phyloP scores from a whole-genome alignment of 2,113 vertebrate genomes.

The Strix uralensis region DNA sequence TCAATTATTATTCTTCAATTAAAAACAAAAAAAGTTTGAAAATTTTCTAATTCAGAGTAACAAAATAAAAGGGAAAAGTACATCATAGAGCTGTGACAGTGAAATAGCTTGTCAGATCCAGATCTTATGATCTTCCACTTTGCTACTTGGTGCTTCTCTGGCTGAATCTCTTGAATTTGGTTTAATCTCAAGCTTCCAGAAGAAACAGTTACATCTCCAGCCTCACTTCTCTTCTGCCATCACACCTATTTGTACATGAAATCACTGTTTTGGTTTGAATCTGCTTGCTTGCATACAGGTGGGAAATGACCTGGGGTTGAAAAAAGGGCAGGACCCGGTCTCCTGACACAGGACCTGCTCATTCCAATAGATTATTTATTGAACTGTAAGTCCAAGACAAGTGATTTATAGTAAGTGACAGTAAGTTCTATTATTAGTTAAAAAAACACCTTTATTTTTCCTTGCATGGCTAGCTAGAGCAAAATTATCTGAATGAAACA shows the following conservation, averaged over 20 bases:
- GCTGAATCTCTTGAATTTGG: not conserved
- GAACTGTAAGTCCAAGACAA: not conserved
- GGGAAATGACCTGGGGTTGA: not conserved
- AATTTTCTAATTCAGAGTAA: not conserved
- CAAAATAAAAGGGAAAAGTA: not conserved
- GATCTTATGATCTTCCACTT: not conserved
- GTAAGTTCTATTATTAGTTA: not conserved
- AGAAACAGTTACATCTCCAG: not conserved
- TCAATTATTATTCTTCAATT: not conserved
- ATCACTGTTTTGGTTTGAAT: not conserved
- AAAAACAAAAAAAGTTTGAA: not conserved
- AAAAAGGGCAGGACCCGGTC: not conserved
- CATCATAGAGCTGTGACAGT: not conserved
- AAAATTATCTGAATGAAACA: not conserved
- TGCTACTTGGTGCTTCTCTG: not conserved
- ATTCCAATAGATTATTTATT: not conserved
- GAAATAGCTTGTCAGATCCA: not conserved
- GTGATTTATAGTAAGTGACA: not conserved
- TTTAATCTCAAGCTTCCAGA: not conserved
- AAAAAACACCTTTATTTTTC: not conserved
- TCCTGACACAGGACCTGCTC: not conserved
- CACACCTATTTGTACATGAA: fast-evolving
- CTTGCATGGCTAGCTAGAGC: not conserved
- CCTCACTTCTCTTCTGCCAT: not conserved
- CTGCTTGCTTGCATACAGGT: not conserved